Evolutionary conservation across 2,797 vertebrate genomes (phyloP).

Genomic region (Siniperca undulata): DNA sequence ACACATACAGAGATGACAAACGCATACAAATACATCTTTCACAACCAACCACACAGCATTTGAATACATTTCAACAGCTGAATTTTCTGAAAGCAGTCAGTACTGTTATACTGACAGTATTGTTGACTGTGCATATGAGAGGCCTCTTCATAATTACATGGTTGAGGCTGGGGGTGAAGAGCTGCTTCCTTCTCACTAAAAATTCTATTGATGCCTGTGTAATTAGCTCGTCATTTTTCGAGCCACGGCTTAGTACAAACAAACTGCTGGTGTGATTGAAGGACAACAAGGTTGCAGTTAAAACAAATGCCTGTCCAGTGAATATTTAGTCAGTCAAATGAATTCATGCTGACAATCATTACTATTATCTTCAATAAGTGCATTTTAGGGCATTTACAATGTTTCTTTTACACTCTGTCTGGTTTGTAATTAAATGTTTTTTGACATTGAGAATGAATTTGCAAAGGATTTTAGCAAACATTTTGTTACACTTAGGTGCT

Average conservation of each 20-base stretch:
- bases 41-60: neutral
- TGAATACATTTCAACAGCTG: constrained; percentile 12
- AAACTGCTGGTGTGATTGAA: neutral
- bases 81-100: neutral
- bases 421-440: neutral
- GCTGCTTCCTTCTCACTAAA: constrained; percentile 21
- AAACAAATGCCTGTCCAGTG: constrained; percentile 4
- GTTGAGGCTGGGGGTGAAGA: constrained; percentile 18
- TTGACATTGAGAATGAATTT: neutral
- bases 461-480: neutral
- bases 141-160: constrained; percentile 33
- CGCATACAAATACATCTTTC: neutral
- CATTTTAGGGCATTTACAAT: constrained; percentile 8
- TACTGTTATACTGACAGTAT: neutral
- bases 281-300: constrained; percentile 10
- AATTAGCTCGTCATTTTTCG: constrained; percentile 21
- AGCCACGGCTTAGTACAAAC: constrained; percentile 28
- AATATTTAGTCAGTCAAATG: constrained; percentile 13
- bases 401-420: neutral
- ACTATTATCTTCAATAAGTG: neutral
- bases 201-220: constrained; percentile 8
- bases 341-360: constrained; percentile 1
- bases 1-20: neutral
- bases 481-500: neutral
- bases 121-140: constrained; percentile 12